Conservation (phyloP, 2,113 vertebrate genomes). For the Psophia crepitans region DNA sequence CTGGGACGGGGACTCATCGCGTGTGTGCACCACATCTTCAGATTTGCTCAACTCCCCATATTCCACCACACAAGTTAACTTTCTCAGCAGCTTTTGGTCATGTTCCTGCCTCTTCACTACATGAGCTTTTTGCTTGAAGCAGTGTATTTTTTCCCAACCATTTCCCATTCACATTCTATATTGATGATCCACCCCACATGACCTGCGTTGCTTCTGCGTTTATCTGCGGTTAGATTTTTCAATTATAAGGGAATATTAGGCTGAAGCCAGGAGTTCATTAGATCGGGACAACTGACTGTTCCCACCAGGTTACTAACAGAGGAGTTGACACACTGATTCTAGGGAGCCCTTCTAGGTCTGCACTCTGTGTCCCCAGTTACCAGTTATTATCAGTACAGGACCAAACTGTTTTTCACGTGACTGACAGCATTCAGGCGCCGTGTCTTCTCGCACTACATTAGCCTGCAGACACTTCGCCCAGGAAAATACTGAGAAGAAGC, state of each 20-base stretch:
- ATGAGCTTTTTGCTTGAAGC: neutral
- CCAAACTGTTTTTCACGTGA: neutral
- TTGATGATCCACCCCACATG: neutral
- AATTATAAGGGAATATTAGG: neutral
- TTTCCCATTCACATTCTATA: neutral
- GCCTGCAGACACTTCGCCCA: neutral
- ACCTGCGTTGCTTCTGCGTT: rapidly evolving
- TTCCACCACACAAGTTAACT: neutral
- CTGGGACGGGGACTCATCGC: rapidly evolving
- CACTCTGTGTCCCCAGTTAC: neutral
- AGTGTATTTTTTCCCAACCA: neutral
- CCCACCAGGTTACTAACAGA: neutral
- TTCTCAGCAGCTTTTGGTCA: neutral
- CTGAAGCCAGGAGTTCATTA: neutral
- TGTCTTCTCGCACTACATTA: rapidly evolving
- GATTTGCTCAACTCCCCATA: neutral
- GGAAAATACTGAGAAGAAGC: neutral
- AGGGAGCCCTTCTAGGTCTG: neutral
- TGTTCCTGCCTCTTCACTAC: neutral
- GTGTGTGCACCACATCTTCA: neutral
- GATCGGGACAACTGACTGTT: neutral
- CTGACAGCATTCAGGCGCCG: neutral
- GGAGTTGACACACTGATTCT: neutral
- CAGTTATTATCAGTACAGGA: neutral
- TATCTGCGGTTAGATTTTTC: neutral